These are phyloP conservation scores for Arremon aurantiirostris DNA, from an alignment of 2,797 vertebrate genomes.

Conservation along the genomic window DNA sequence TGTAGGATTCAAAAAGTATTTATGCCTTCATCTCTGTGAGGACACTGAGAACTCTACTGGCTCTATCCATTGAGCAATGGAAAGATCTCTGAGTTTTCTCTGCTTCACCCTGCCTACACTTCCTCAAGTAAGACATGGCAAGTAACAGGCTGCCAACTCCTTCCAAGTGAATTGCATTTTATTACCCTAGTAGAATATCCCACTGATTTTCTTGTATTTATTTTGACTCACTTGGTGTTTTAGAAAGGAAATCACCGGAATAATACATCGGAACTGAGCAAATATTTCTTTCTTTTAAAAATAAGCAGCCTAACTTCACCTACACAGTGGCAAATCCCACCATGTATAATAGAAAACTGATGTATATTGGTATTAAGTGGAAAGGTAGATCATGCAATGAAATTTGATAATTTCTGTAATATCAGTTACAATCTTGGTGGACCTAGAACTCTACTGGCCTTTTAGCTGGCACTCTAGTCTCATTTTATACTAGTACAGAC, in stretches of 20 bases:
- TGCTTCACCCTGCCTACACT: background rate
- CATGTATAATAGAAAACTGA: background rate
- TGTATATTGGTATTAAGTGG: background rate
- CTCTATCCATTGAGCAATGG: background rate
- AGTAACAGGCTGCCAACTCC: background rate
- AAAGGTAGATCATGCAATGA: background rate
- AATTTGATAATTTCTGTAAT: background rate
- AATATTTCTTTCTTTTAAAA: background rate
- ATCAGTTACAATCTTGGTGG: background rate
- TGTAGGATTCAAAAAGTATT: background rate
- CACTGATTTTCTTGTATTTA: background rate
- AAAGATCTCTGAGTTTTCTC: background rate
- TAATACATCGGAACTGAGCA: background rate
- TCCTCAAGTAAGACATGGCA: background rate
- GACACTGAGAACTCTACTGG: background rate
- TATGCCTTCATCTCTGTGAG: background rate
- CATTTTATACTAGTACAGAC: background rate
- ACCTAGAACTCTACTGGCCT: background rate
- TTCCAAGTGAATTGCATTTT: background rate
- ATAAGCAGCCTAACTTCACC: background rate
- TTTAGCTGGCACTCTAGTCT: background rate
- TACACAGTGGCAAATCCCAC: background rate
- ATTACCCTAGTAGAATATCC: background rate
- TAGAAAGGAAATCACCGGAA: background rate
- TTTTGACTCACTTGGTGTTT: background rate